Evolutionary conservation across 1,140 invertebrate genomes (phyloP), one percentile per base, ranked within the genome.

Genomic region (Scaptomyza pallida): DNA sequence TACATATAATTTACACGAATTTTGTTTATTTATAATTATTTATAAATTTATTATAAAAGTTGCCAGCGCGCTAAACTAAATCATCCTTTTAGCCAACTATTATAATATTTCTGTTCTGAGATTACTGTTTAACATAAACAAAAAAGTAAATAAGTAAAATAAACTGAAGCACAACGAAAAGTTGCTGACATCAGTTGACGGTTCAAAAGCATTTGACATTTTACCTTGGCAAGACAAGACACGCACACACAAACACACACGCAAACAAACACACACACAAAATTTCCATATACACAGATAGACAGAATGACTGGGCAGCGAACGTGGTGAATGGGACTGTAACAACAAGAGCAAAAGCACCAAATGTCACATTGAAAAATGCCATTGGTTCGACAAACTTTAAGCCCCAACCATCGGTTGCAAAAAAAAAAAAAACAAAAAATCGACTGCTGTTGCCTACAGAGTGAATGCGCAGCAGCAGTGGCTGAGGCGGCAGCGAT

Each of bases 321-420:
- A 70, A 70, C 71, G 54, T 67, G 70, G 54, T 67, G 70, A 79
- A 71, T 47, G 69, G 67, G 64, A 72, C 56, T 72, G 69, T 72
- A 70, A 64, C 64, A 78, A 71, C 54, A 77, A 72, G 64, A 79
- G 80, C 70, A 89, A 81, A 88, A 83, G 81, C 82, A 78, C 85
- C 80, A 90, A 90, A 90, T 90, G 89, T 90, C 89, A 90, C 89
- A 88, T 89, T 90, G 85, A 90, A 90, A 90, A 90, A 89, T 90
- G 89, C 89, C 89, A 90, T 90, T 90, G 89, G 89, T 89, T 81
- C 78, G 73, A 81, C 72, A 78, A 75, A 75, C 69, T 71, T 71
- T 71, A 55, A 73, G 76, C 70, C 73, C 77, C 70, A 64, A 70
- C 54, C 52, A 65, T 55, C 55, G 40, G 21, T 50, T 3, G 15